These are phyloP conservation scores for Centruroides sculpturatus DNA, from an alignment of 1,140 invertebrate species.

Conservation along the genomic window DNA sequence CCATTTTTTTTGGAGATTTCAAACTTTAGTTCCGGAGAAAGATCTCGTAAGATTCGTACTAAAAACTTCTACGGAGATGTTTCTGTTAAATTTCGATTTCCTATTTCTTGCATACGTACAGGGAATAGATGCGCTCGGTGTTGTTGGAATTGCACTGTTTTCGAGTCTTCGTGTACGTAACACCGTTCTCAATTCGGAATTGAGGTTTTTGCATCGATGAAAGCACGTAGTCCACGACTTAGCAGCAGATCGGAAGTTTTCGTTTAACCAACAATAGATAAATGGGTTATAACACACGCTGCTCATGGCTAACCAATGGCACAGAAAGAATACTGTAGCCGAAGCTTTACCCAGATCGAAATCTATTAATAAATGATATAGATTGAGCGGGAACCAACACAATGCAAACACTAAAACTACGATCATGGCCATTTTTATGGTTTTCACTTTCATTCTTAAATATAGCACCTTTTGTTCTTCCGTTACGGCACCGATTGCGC, in stretches of 20 bases:
- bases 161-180: too few relatives aligned
- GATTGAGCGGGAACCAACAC: conserved; percentile 34
- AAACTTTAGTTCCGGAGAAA: too few relatives aligned
- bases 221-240: too few relatives aligned
- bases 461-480: conserved; percentile 21
- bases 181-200: too few relatives aligned
- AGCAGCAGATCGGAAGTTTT: conserved; percentile 1
- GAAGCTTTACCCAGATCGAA: conserved; percentile 22
- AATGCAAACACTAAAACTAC: conserved; percentile 33
- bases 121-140: too few relatives aligned
- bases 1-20: too few relatives aligned
- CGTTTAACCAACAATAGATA: conserved; percentile 37
- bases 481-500: conserved; percentile 23
- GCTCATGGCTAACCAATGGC: conserved; percentile 75
- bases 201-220: too few relatives aligned
- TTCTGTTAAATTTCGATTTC: too few relatives aligned
- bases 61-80: too few relatives aligned
- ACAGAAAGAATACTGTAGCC: conserved; percentile 45
- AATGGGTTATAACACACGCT: conserved; percentile 40
- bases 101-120: too few relatives aligned
- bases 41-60: too few relatives aligned
- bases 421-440: conserved; percentile 38
- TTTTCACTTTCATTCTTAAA: conserved; percentile 24
- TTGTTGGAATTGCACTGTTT: too few relatives aligned
- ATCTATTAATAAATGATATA: conserved; percentile 22